Evolutionary conservation across 2,113 vertebrate genomes (phyloP).

Genomic region (Paramisgurnus dabryanus): DNA sequence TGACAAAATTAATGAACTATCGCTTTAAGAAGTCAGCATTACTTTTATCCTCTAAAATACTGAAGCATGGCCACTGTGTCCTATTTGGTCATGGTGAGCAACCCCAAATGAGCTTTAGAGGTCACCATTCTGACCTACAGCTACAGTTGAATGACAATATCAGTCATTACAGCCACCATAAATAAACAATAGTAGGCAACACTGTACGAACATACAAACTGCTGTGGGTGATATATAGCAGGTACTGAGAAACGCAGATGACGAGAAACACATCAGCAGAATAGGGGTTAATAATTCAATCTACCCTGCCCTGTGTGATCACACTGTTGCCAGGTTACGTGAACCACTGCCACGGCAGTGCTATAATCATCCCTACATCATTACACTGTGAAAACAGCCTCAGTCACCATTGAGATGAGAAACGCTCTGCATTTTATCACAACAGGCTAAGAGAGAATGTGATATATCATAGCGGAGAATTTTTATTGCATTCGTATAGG

Average conservation of each 20-base stretch:
- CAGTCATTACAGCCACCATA: constrained; percentile 20
- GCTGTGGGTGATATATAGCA: background rate
- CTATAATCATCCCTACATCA: constrained; percentile 46
- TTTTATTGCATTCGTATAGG: constrained; percentile 11
- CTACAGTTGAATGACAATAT: constrained; percentile 36
- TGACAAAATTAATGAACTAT: background rate
- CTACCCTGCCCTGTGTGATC: constrained; percentile 45
- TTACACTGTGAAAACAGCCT: constrained; percentile 34
- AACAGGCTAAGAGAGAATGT: constrained; percentile 28
- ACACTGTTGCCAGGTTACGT: constrained; percentile 49
- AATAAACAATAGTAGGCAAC: constrained; percentile 1
- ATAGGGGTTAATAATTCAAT: constrained; percentile 55
- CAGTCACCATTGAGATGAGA: constrained; percentile 40
- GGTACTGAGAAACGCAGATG: background rate
- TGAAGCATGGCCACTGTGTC: constrained; percentile 65
- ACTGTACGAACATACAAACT: background rate
- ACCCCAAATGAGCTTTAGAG: constrained; percentile 61
- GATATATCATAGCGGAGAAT: background rate
- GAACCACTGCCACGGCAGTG: constrained; percentile 40
- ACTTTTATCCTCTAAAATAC: constrained; percentile 64
- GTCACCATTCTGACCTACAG: constrained; percentile 73
- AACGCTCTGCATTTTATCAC: constrained; percentile 36
- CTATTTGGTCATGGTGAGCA: constrained; percentile 64
- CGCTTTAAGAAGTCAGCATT: constrained; percentile 66
- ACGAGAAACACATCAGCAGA: constrained; percentile 36